phyloP scores from a whole-genome alignment of 2,888 invertebrate species.

The Cheilosia urbana region DNA sequence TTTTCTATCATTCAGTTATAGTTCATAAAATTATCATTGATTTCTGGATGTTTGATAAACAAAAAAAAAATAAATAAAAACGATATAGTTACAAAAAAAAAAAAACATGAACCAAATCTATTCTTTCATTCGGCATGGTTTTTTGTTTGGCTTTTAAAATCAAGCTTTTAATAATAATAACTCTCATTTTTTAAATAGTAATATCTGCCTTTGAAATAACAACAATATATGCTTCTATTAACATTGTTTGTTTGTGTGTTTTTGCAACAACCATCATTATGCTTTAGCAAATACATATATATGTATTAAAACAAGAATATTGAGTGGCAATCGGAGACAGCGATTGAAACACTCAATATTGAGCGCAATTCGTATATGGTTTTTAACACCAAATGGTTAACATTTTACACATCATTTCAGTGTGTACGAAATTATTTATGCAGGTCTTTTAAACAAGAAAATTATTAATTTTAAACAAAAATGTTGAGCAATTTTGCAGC shows the following conservation, averaged over 20 bases:
- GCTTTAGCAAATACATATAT: conserved; percentile 62
- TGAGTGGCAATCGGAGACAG: conserved; percentile 28
- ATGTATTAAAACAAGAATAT: conserved; percentile 21
- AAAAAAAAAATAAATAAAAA: conserved; percentile 58
- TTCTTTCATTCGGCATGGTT: conserved; percentile 77
- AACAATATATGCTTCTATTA: conserved; percentile 58
- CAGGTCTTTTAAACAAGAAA: too few species aligned
- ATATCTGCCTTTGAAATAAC: conserved; percentile 47
- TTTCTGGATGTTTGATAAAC: conserved; percentile 47
- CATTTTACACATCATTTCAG: conserved; percentile 5
- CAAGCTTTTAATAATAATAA: conserved; percentile 18
- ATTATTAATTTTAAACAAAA: neutral
- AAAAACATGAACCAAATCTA: conserved; percentile 69
- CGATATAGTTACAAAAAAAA: conserved; percentile 62
- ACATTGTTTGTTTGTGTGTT: conserved; percentile 72
- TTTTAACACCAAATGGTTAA: conserved; percentile 13
- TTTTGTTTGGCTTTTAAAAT: conserved; percentile 61
- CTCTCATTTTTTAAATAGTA: conserved; percentile 22
- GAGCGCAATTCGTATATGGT: conserved; percentile 3
- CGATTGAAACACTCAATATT: conserved; percentile 36
- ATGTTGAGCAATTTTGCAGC: neutral
- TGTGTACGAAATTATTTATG: neutral
- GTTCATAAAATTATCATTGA: conserved; percentile 57
- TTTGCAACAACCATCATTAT: conserved; percentile 57
- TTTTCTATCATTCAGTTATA: conserved; percentile 61